Evolutionary conservation across 2,113 vertebrate genomes (phyloP), one percentile per base, ranked within the genome.

Genomic region (Tragelaphus scriptus): DNA sequence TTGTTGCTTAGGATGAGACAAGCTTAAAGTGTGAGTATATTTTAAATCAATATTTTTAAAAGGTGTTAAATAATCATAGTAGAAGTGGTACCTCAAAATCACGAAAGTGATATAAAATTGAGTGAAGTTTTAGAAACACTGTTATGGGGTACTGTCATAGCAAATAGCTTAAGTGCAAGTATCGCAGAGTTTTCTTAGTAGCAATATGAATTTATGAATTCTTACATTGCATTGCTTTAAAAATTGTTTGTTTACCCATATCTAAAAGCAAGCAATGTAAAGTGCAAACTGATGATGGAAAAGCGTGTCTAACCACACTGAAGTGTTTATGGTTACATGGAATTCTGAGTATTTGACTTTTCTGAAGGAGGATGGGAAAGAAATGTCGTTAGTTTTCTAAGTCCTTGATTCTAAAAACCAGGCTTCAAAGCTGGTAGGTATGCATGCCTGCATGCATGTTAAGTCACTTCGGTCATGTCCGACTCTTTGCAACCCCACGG

Each of bases 261-360:
- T 59, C 40, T 59, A 96, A 94, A 91, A 97, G 44, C 56, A 96
- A 96, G 53, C 5, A 59, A 5, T 87, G 88, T 47, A 88, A 90
- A 95, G 10, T 88, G 11, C 4, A 96, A 85, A 82, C 47, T 85
- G 32, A 44, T 95, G 86, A 85, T 79, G 77, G 44, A 44, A 90
- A 97, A 87, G 9, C 32, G 2, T 28, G 2, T 87, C 23, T 93
- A 65, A 32, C 71, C 84, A 89, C 28, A 86, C 28, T 23, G 56
- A 96, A 75, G 44, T 95, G 11, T 92, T 94, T 51, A 47, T 53
- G 44, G 13, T 71, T 49, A 68, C 23, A 71, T 47, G 16, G 15
- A 49, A 79, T 63, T 84, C 25, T 61, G 55, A 91, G 3, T n/a
- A 77, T n/a, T 91, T 91, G 15, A 25, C 84, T 91, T 90, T 49